Percentiles rank a stretch among this genome's conserved stretches.
Evolutionary conservation across 1,140 invertebrate species (phyloP).

Genomic region (Gyrodactylus salaris): DNA sequence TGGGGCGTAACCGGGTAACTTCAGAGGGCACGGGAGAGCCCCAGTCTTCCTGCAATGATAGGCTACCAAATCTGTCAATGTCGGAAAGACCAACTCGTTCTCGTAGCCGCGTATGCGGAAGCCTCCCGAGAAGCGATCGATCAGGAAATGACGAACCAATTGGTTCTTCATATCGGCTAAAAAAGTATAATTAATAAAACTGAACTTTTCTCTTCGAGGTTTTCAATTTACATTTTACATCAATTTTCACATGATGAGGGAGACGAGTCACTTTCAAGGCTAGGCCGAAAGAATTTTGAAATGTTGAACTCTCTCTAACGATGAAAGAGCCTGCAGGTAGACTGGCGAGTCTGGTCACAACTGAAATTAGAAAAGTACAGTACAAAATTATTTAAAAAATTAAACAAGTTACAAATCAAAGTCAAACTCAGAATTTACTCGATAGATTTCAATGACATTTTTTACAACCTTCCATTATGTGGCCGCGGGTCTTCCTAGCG

Average conservation of each 20-base stretch:
- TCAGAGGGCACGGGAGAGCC: background rate
- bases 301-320: constrained; percentile 3
- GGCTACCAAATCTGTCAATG: background rate
- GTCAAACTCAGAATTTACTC: too few species aligned
- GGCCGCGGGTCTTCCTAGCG: too few species aligned
- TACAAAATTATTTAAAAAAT: too few species aligned
- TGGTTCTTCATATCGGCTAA: background rate
- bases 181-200: background rate
- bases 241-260: background rate
- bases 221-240: background rate
- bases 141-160: constrained; percentile 3
- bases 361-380: background rate
- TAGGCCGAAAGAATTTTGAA: background rate
- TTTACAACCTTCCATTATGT: too few species aligned
- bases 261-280: background rate
- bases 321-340: background rate
- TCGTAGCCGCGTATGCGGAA: background rate
- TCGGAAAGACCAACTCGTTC: background rate
- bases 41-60: constrained; percentile 3
- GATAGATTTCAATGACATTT: too few species aligned
- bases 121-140: background rate
- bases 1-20: background rate
- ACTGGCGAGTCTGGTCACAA: background rate
- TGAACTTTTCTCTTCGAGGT: too few species aligned
- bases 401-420: too few species aligned